Base-by-base conservation (phyloP, 1,140 invertebrate genomes). In the Drosophila carrolli region DNA sequence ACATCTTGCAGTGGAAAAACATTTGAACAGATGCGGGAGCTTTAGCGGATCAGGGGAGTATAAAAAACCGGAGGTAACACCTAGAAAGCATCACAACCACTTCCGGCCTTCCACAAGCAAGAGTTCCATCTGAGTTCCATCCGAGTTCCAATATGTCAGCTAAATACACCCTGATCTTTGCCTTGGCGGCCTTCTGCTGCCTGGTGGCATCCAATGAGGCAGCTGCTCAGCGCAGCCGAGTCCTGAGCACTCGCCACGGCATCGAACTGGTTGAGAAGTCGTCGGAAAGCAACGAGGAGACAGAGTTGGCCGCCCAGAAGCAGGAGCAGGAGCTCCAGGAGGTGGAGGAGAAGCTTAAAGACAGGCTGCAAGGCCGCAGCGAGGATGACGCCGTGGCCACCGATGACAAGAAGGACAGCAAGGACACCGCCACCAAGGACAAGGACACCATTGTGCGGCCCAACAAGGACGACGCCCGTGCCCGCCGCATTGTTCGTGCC, bases 171-270 rank as follows among this genome's bases (percentile, higher is more conserved):
- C 48, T 88, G 46, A 79, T 88, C 72, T 89, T 88, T 54, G 84
- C 76, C 54, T 43, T 88, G 51, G 79, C 83, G 60, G 83, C 83
- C 0, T 67, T 88, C 9, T 89, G 84, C 67, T 88, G 83, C 61
- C 72, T 88, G 72, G 43, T 70, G 38, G 47, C 35, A 57, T 53
- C 67, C 60, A 77, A 46, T 37, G 83, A 89, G 19, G 67, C 71
- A 19, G 83, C 83, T 0, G 40, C 75, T 4, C 73, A 73, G 23
- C 83, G 83, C 4, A 82, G 79, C 48, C 48, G 59, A 6, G 67
- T 66, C 1, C 57, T 71, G 14, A 57, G 57, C 13, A n/a, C 63
- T 4, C 56, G 73, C 6, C 81, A 71, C n/a, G 41, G 54, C n/a
- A 4, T 46, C 37, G 54, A 80, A 14, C 23, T 60, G 48, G 40